Evolutionary conservation across 2,113 vertebrate species (phyloP), one percentile per base, ranked within the genome.

Genomic region (Tyrannus savana): DNA sequence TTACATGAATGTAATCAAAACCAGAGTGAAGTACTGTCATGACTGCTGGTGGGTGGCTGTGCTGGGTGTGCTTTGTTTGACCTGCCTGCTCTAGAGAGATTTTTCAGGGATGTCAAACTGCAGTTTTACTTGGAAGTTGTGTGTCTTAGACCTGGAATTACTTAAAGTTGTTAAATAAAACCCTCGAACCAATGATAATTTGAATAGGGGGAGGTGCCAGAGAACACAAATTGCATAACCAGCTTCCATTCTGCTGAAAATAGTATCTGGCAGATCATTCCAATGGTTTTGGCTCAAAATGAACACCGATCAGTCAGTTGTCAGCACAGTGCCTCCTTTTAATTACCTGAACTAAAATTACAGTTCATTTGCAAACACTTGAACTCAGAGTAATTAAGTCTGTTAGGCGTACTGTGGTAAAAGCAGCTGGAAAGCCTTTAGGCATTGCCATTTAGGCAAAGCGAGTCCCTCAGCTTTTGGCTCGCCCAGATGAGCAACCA

Each of bases 181-280:
- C 41, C 33, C 41, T 93, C 72, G 83, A 71, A 94, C 71, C 83
- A 88, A 58, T 0, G 0, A 53, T 85, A 82, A 53, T 93, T 87
- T 91, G 75, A 88, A 76, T 86, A 79, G 78, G 19, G 37, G 94
- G 88, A 90, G 82, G 82, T 92, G 62, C 75, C 87, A 85, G 67
- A 68, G 75, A 94, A 90, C 41, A 87, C 25, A 69, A 69, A 91
- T 94, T 83, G 75, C 58, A 83, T 87, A 95, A 88, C 78, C 72
- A 90, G 71, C 87, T 91, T 92, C 85, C 78, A 87, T 94, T 95
- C 85, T 95, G 71, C 79, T 83, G 71, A 72, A 97, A 95, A 93
- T 83, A 94, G 85, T 71, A 79, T 60, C 85, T 96, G 90, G 88
- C 82, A 73, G 62, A 42, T 90, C 37, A 52, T 90, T 96, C 49